These are phyloP conservation scores for Sitophilus oryzae DNA, from an alignment of 1,140 invertebrate genomes.

Conservation along the genomic window DNA sequence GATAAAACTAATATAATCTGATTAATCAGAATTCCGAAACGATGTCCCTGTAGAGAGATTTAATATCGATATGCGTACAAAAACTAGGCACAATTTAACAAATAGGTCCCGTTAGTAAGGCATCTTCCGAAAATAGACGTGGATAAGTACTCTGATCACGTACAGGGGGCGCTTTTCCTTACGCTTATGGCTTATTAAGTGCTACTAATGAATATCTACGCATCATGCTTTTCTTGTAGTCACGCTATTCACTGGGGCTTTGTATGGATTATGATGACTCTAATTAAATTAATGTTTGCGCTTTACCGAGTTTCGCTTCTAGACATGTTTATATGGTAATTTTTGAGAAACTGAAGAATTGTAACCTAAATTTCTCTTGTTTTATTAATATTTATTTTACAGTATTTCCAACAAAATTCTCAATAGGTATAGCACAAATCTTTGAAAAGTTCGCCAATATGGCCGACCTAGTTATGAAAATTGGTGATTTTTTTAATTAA, in stretches of 20 bases:
- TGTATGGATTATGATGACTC: slow-evolving; percentile 3
- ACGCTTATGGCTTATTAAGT: slow-evolving; percentile 7
- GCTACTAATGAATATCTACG: slow-evolving; percentile 1
- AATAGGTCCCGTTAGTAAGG: neutral
- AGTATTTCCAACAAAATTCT: too few species aligned
- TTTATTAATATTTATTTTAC: too few species aligned
- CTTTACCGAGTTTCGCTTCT: too few species aligned
- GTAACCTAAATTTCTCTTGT: too few species aligned
- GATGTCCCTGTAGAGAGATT: neutral
- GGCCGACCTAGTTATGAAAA: too few species aligned
- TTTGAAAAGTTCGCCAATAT: too few species aligned
- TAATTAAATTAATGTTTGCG: slow-evolving; percentile 5
- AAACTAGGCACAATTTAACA: neutral
- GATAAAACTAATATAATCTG: too few species aligned
- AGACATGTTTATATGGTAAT: too few species aligned
- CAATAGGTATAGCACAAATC: too few species aligned
- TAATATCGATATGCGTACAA: neutral
- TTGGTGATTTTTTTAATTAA: too few species aligned
- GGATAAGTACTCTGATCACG: neutral
- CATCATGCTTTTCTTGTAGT: neutral
- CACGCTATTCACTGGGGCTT: neutral
- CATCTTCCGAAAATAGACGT: slow-evolving; percentile 2
- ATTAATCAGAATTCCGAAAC: too few species aligned
- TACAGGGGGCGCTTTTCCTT: slow-evolving; percentile 1
- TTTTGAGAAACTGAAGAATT: too few species aligned